Conservation (phyloP, 2,797 vertebrate species). For the Falco columbarius region DNA sequence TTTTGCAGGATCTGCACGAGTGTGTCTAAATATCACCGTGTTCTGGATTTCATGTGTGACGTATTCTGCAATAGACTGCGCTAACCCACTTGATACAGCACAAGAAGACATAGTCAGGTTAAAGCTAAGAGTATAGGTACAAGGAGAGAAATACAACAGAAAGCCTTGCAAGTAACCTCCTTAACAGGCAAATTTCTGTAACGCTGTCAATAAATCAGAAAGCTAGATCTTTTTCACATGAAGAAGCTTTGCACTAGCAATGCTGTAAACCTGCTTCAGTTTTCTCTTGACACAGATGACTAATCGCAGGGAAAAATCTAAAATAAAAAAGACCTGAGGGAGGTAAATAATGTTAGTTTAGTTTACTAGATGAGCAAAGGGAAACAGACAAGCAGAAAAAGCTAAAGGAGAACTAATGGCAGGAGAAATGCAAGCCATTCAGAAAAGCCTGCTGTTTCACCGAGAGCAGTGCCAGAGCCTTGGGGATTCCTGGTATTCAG, state of each 20-base stretch:
- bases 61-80: background rate
- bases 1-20: background rate
- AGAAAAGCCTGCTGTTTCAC: slow-evolving; percentile 27
- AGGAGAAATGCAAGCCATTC: slow-evolving; percentile 27
- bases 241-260: background rate
- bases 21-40: background rate
- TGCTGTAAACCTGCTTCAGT: background rate
- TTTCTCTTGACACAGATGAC: slow-evolving; percentile 15
- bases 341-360: background rate
- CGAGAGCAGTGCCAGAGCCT: background rate
- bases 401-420: background rate
- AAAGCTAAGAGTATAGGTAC: background rate
- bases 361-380: background rate
- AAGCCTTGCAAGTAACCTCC: background rate
- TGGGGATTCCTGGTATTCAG: slow-evolving; percentile 15
- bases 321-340: background rate
- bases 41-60: background rate
- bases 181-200: background rate
- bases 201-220: background rate
- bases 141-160: background rate
- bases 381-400: slow-evolving; percentile 40
- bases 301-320: background rate
- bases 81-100: background rate
- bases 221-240: background rate
- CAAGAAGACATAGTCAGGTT: background rate